Evolutionary conservation across 2,888 invertebrate species (phyloP).

Genomic region (Ernsta delagoae): DNA sequence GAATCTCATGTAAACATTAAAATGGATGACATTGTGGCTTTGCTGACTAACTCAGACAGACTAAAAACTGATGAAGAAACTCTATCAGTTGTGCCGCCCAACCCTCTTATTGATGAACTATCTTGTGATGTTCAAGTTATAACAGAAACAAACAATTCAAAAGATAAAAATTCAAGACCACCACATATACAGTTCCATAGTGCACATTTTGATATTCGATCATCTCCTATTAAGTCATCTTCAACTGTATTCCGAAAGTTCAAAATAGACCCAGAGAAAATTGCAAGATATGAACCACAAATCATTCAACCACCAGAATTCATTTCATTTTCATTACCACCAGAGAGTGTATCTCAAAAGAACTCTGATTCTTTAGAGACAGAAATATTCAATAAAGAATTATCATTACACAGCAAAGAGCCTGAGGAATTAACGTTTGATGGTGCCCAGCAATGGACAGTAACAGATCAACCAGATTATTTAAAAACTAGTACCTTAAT

Average conservation of each 20-base stretch:
- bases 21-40: conserved; percentile 57
- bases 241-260: conserved; percentile 73
- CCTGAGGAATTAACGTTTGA: conserved; percentile 52
- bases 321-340: too few relatives aligned
- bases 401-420: conserved; percentile 57
- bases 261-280: conserved; percentile 71
- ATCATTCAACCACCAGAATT: conserved; percentile 63
- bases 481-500: conserved; percentile 54
- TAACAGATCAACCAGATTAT: conserved; percentile 40
- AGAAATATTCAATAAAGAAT: conserved; percentile 60
- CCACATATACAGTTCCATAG: conserved; percentile 70
- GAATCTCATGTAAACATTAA: conserved; percentile 59
- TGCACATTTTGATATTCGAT: conserved; percentile 76
- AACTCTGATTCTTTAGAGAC: conserved; percentile 21
- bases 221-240: conserved; percentile 75
- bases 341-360: neutral
- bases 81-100: conserved; percentile 22
- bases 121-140: conserved; percentile 29
- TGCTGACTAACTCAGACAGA: conserved; percentile 43
- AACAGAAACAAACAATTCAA: conserved; percentile 38
- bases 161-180: conserved; percentile 48
- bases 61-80: conserved; percentile 40
- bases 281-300: conserved; percentile 68
- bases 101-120: conserved; percentile 34
- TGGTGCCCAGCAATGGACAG: conserved; percentile 55